phyloP scores from a whole-genome alignment of 2,797 vertebrate genomes.

The Tapirus indicus region DNA sequence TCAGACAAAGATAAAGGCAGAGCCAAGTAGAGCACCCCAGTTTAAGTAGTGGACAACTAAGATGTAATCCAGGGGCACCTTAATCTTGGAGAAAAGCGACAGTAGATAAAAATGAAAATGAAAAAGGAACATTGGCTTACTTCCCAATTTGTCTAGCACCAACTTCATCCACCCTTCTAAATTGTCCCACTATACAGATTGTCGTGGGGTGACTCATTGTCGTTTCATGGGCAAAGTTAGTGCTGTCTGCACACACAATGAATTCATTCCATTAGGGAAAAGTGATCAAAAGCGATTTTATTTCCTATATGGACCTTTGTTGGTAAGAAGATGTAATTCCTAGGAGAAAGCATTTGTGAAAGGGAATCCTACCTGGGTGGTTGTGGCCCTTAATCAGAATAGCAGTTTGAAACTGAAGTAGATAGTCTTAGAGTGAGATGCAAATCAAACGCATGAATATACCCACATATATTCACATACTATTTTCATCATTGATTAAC shows the following conservation, averaged over 20 bases:
- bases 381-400: background rate
- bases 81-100: background rate
- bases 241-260: background rate
- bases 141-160: background rate
- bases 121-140: background rate
- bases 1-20: background rate
- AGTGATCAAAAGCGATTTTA: slow-evolving; percentile 12
- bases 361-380: background rate
- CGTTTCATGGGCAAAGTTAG: background rate
- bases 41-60: background rate
- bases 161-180: background rate
- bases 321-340: slow-evolving; percentile 42
- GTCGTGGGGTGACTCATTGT: rapidly evolving
- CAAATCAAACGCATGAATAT: slow-evolving; percentile 55
- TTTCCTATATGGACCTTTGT: slow-evolving; percentile 55
- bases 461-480: background rate
- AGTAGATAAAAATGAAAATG: background rate
- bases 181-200: background rate
- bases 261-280: background rate
- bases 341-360: background rate
- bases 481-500: slow-evolving; percentile 85
- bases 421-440: slow-evolving; percentile 53
- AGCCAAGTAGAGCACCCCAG: rapidly evolving
- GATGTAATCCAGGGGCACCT: background rate
- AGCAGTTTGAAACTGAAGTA: background rate